Conservation (phyloP, 2,888 invertebrate species). For the Strigamia crassipes region DNA sequence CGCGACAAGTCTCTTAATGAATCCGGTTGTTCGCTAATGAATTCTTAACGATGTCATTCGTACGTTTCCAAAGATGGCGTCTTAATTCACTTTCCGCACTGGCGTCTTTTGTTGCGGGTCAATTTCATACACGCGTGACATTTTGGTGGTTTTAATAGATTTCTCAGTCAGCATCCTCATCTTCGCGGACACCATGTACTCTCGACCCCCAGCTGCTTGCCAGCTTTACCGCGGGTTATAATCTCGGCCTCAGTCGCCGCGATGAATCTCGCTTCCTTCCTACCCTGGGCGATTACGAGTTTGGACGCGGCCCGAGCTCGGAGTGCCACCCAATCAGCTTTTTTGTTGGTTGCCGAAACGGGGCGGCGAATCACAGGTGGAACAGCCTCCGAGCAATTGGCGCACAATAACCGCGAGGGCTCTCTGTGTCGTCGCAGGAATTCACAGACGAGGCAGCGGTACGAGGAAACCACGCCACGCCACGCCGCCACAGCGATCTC, state of each 20-base stretch:
- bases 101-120: not conserved
- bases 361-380: slow-evolving; percentile 43
- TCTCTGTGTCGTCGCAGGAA: slow-evolving; percentile 7
- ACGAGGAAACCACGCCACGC: not conserved
- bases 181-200: not conserved
- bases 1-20: slow-evolving; percentile 40
- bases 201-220: not conserved
- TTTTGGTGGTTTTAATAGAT: slow-evolving; percentile 30
- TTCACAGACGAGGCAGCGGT: slow-evolving; percentile 27
- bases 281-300: slow-evolving; percentile 36
- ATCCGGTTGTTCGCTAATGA: slow-evolving; percentile 42
- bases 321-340: slow-evolving; percentile 48
- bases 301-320: slow-evolving; percentile 44
- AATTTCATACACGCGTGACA: slow-evolving; percentile 19
- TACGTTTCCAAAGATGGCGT: slow-evolving; percentile 25
- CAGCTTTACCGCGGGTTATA: not conserved
- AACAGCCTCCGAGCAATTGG: slow-evolving; percentile 47
- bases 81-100: slow-evolving; percentile 19
- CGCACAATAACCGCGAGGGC: slow-evolving; percentile 46
- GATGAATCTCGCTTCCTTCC: slow-evolving; percentile 15
- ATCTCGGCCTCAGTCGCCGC: slow-evolving; percentile 23
- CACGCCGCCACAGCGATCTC: slow-evolving; percentile 16
- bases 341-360: slow-evolving; percentile 45
- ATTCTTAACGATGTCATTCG: slow-evolving; percentile 42
- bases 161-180: slow-evolving; percentile 32